These are phyloP conservation scores for Thalpophila matura DNA, from an alignment of 2,888 invertebrate genomes.

Conservation along the genomic window DNA sequence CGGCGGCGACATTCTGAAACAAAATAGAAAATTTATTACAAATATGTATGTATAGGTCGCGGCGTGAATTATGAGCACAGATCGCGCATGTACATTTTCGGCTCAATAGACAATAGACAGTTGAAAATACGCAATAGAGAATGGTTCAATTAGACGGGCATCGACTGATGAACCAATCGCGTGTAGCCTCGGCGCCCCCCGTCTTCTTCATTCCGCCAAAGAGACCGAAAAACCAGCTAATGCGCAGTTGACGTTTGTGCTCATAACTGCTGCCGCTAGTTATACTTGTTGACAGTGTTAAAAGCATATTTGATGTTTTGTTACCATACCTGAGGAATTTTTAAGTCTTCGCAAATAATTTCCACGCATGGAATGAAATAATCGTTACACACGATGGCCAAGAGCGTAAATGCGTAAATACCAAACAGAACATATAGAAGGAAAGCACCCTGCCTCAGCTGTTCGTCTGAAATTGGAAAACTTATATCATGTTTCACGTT, in stretches of 20 bases:
- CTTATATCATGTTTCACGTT: conserved; percentile 2
- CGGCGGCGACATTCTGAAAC: conserved; percentile 96
- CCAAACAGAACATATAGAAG: conserved; percentile 94
- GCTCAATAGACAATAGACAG: too few species aligned
- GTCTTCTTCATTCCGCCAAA: too few species aligned
- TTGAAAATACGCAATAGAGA: too few species aligned
- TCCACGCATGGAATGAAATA: conserved; percentile 98
- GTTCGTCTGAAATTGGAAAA: conserved; percentile 90
- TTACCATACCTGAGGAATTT: conserved; percentile 92
- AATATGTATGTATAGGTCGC: not conserved
- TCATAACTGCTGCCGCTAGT: too few species aligned
- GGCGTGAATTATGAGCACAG: too few species aligned
- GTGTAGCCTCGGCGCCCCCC: too few species aligned
- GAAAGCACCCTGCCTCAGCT: conserved; percentile 94
- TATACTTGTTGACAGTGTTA: too few species aligned
- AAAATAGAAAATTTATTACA: conserved; percentile 37
- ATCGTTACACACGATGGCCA: conserved; percentile 97
- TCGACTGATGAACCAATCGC: too few species aligned
- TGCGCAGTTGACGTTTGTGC: too few species aligned
- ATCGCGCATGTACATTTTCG: too few species aligned
- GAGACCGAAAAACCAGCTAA: too few species aligned
- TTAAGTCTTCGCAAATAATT: conserved; percentile 95
- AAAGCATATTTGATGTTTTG: not conserved
- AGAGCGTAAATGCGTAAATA: conserved; percentile 95
- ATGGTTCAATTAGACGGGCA: too few species aligned